phyloP scores from a whole-genome alignment of 2,797 vertebrate species.

The Hozukius guyotensis region DNA sequence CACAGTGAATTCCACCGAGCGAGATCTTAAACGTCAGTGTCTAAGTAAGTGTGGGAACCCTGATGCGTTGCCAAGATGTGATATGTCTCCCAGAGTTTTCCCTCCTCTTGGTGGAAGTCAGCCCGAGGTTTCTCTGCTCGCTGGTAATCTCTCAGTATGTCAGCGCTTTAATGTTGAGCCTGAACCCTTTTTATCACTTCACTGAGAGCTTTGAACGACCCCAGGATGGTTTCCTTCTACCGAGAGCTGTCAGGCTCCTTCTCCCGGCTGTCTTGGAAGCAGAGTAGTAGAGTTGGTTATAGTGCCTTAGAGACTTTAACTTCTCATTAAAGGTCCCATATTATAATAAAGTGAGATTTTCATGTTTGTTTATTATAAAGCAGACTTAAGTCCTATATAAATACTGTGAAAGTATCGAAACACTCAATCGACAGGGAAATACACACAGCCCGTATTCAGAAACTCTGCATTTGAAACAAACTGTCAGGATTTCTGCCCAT shows the following conservation, averaged over 20 bases:
- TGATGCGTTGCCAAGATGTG: conserved; percentile 3
- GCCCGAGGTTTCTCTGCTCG: conserved; percentile 19
- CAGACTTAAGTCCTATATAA: too few species aligned
- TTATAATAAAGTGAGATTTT: too few species aligned
- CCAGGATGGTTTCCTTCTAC: not conserved
- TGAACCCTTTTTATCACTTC: not conserved
- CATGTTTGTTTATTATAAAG: too few species aligned
- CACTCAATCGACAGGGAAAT: too few species aligned
- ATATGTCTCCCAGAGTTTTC: conserved; percentile 8
- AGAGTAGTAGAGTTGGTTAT: conserved; percentile 42
- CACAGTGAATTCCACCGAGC: not conserved
- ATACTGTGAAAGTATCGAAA: too few species aligned
- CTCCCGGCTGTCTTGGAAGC: conserved; percentile 6
- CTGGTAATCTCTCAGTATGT: conserved; percentile 38
- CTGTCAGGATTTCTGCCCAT: too few species aligned
- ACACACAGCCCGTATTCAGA: too few species aligned
- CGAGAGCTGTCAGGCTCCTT: conserved; percentile 24
- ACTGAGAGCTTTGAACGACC: conserved; percentile 30
- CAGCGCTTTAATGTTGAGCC: conserved; percentile 24
- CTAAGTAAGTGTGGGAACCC: conserved; percentile 30
- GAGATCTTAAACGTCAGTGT: not conserved
- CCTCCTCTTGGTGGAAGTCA: conserved; percentile 17
- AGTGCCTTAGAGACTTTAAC: conserved; percentile 15
- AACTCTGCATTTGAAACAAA: too few species aligned
- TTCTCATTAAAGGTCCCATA: not conserved